phyloP scores from a whole-genome alignment of 2,113 vertebrate genomes.

The Paramormyrops kingsleyae region DNA sequence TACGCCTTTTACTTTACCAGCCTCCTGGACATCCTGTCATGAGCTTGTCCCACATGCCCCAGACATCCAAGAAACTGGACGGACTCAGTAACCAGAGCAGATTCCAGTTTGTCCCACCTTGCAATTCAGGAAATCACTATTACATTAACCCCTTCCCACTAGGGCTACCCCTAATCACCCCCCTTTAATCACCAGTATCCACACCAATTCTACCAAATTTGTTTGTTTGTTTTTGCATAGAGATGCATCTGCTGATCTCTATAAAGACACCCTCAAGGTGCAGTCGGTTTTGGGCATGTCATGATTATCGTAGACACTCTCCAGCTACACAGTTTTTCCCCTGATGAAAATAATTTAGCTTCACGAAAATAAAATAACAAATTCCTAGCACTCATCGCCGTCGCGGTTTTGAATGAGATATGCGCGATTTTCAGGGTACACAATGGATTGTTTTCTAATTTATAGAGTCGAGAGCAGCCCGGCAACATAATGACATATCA shows the following conservation, averaged over 20 bases:
- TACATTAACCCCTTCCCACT: neutral
- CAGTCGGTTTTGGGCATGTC: neutral
- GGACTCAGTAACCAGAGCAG: slow-evolving; percentile 60
- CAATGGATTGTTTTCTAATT: slow-evolving; percentile 49
- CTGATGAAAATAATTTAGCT: slow-evolving; percentile 22
- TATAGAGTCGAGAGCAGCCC: slow-evolving; percentile 45
- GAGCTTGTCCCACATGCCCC: slow-evolving; percentile 33
- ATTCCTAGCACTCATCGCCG: neutral
- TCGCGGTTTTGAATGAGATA: neutral
- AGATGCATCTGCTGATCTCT: neutral
- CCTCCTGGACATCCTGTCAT: slow-evolving; percentile 48
- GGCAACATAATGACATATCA: slow-evolving; percentile 54
- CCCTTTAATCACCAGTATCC: neutral
- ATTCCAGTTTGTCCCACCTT: slow-evolving; percentile 53
- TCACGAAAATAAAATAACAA: slow-evolving; percentile 10
- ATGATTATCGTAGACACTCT: neutral
- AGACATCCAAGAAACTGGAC: slow-evolving; percentile 66
- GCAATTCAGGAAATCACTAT: slow-evolving; percentile 42
- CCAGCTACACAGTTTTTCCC: neutral
- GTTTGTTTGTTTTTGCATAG: neutral
- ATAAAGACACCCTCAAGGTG: neutral
- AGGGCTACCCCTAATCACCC: neutral
- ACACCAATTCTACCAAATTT: neutral
- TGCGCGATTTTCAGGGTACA: slow-evolving; percentile 25
- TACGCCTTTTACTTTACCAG: slow-evolving; percentile 22